Percentiles rank a stretch among this genome's conserved stretches.
Conservation (phyloP, 2,888 invertebrate genomes). For the Helobdella robusta region DNA sequence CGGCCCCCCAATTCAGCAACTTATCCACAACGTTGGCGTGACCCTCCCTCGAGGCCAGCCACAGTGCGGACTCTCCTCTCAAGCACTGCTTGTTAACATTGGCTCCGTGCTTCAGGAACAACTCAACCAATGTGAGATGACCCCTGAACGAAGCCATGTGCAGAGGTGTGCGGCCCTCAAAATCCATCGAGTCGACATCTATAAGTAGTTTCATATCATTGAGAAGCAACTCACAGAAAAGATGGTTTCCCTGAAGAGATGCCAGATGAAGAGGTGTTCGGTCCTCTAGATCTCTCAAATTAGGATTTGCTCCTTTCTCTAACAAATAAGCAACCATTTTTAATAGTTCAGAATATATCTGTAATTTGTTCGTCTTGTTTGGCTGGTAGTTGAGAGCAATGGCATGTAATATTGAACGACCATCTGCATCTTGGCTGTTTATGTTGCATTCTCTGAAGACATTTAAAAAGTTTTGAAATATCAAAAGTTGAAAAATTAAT, state of each 20-base stretch:
- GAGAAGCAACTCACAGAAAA: conserved; percentile 77
- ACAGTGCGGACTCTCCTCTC: conserved; percentile 84
- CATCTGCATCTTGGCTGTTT: conserved; percentile 81
- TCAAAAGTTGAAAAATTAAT: not conserved
- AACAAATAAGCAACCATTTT: conserved; percentile 54
- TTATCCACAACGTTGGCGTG: conserved; percentile 80
- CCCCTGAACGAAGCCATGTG: conserved; percentile 78
- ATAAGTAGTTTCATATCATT: conserved; percentile 56
- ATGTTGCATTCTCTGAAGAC: conserved; percentile 53
- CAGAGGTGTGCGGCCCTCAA: conserved; percentile 71
- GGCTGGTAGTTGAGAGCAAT: conserved; percentile 55
- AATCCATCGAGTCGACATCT: conserved; percentile 57
- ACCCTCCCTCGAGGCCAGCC: conserved; percentile 90
- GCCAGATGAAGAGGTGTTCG: conserved; percentile 69
- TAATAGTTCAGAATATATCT: conserved; percentile 29
- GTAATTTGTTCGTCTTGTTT: not conserved
- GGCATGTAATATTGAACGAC: conserved; percentile 80
- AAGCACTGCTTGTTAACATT: conserved; percentile 79
- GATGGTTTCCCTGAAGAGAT: conserved; percentile 78
- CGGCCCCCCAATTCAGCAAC: conserved; percentile 50
- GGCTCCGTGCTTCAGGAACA: conserved; percentile 73
- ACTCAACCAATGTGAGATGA: conserved; percentile 79
- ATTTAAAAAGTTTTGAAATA: not conserved
- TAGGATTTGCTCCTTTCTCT: conserved; percentile 40
- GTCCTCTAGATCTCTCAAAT: conserved; percentile 68